Conservation (phyloP, 2,888 invertebrate genomes). For the Eurytoma adleriae region DNA sequence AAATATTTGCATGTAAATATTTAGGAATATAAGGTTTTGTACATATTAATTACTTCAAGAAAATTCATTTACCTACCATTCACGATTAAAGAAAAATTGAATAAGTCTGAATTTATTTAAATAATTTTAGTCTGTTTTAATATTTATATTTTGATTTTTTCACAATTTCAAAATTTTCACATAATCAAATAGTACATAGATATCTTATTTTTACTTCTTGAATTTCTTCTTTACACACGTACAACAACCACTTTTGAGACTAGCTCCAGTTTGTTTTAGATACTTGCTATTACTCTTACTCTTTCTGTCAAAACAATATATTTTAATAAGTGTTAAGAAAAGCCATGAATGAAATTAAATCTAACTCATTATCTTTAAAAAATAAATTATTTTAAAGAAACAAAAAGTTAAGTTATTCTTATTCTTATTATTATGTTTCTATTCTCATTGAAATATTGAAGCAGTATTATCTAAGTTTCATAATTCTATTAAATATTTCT, state of each 20-base stretch:
- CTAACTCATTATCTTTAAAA: slow-evolving; percentile 3
- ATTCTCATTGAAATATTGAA: slow-evolving; percentile 47
- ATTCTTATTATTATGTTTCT: slow-evolving; percentile 44
- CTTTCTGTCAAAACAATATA: slow-evolving; percentile 54
- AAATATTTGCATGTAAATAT: slow-evolving; percentile 34
- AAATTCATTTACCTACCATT: neutral
- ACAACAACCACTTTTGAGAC: slow-evolving; percentile 53
- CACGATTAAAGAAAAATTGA: neutral
- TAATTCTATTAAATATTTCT: slow-evolving; percentile 47
- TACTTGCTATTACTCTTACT: slow-evolving; percentile 30
- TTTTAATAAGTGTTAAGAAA: slow-evolving; percentile 33
- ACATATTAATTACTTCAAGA: too few relatives aligned
- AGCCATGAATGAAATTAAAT: slow-evolving; percentile 5
- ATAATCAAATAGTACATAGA: slow-evolving; percentile 45
- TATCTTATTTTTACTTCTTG: slow-evolving; percentile 44
- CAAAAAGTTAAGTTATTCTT: slow-evolving; percentile 38
- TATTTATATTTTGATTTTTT: slow-evolving; percentile 44
- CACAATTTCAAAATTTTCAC: slow-evolving; percentile 38
- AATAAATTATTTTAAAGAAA: slow-evolving; percentile 19
- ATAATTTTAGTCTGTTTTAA: slow-evolving; percentile 44
- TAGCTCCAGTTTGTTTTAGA: slow-evolving; percentile 42
- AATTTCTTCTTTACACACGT: slow-evolving; percentile 53
- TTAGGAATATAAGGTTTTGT: slow-evolving; percentile 36
- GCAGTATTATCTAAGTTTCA: slow-evolving; percentile 33
- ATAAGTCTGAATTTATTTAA: slow-evolving; percentile 31